These are phyloP conservation scores for Dascillus cervinus DNA, from an alignment of 2,888 invertebrate species.

Conservation along the genomic window DNA sequence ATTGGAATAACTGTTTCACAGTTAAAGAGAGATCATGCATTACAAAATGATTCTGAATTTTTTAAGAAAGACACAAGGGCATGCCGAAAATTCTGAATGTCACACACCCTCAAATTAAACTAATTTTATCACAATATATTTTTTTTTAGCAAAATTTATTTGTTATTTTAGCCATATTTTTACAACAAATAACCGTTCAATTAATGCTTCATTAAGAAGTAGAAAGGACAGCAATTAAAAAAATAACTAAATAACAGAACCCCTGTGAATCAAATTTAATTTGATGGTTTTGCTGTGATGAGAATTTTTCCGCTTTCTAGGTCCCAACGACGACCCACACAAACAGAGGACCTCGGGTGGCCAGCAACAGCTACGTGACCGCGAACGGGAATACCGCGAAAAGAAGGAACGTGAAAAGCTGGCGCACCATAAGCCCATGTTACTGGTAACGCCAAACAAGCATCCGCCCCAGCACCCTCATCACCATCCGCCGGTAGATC, in stretches of 20 bases:
- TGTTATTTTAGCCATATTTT: no score
- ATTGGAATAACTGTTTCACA: no score
- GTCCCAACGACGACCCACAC: constrained; percentile 20
- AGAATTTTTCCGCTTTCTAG: constrained; percentile 8
- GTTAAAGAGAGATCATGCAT: no score
- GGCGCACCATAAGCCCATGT: constrained; percentile 24
- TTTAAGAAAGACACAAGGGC: no score
- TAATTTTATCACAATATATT: no score
- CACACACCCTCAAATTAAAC: no score
- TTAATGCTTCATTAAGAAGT: no score
- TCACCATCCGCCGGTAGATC: constrained; percentile 30
- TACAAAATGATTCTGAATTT: no score
- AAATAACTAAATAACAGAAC: not conserved
- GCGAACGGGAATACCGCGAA: constrained; percentile 54
- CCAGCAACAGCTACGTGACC: constrained; percentile 48
- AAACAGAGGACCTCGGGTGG: constrained; percentile 35
- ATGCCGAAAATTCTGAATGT: no score
- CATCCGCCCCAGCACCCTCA: constrained; percentile 20
- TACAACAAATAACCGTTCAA: no score
- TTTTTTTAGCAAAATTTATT: no score
- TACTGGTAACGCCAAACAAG: constrained; percentile 15
- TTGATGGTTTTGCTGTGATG: not conserved
- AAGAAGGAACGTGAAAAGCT: constrained; percentile 55
- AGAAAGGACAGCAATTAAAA: no score
- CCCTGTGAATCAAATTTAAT: not conserved